These are phyloP conservation scores for Aleiodes testaceus DNA, from an alignment of 2,888 invertebrate species.

Conservation along the genomic window DNA sequence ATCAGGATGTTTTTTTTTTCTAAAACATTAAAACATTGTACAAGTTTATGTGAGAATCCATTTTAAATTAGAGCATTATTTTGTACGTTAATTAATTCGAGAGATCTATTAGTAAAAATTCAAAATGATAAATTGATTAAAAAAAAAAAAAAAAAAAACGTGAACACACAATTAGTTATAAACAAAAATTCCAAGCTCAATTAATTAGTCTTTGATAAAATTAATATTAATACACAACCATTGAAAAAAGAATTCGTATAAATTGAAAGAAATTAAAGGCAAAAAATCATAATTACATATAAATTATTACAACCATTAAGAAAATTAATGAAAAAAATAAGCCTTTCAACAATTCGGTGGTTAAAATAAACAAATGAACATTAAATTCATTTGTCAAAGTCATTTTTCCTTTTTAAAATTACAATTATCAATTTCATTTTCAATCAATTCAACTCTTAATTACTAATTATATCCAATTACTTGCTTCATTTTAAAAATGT, in stretches of 20 bases:
- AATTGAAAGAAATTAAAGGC: too few species aligned
- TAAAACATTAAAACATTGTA: conserved; percentile 8
- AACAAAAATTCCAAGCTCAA: not conserved
- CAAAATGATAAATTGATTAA: not conserved
- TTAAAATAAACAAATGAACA: conserved; percentile 9
- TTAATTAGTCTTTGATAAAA: too few species aligned
- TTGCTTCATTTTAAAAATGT: conserved; percentile 33
- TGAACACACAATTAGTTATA: not conserved
- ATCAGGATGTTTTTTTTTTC: not conserved
- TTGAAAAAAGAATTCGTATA: too few species aligned
- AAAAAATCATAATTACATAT: too few species aligned
- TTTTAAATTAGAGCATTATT: not conserved
- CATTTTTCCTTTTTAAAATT: conserved; percentile 21
- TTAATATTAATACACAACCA: too few species aligned
- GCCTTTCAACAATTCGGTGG: not conserved
- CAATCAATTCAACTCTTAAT: conserved; percentile 54
- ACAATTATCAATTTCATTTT: conserved; percentile 17
- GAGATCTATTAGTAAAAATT: conserved; percentile 13
- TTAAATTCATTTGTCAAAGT: not conserved
- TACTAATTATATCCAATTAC: conserved; percentile 52
- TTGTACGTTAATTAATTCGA: conserved; percentile 23
- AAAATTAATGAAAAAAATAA: conserved; percentile 9
- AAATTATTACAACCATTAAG: too few species aligned
- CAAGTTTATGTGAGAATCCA: not conserved
- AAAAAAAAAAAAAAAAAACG: too few species aligned